Percentiles rank a stretch among this genome's conserved stretches.
Evolutionary conservation across 2,888 invertebrate species (phyloP).

Genomic region (Cheilosia variabilis): DNA sequence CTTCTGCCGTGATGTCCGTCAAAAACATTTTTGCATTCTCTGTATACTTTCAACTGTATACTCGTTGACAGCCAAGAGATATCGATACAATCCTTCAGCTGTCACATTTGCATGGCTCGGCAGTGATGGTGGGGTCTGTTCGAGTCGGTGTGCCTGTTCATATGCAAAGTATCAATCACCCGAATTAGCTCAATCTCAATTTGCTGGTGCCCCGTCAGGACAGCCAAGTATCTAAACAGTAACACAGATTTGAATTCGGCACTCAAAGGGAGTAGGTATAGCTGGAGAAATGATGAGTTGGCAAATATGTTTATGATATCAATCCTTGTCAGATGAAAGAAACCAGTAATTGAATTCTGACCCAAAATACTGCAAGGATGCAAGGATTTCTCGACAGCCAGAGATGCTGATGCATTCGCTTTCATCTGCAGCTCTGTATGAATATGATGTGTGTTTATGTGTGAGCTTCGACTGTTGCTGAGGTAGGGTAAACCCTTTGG

Average conservation of each 20-base stretch:
- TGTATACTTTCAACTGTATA: too few species aligned
- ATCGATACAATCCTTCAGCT: slow-evolving; percentile 60
- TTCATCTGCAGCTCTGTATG: slow-evolving; percentile 44
- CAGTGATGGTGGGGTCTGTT: slow-evolving; percentile 33
- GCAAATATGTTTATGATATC: slow-evolving; percentile 74
- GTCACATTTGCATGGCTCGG: slow-evolving; percentile 26
- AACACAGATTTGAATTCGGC: slow-evolving; percentile 50
- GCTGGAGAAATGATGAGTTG: slow-evolving; percentile 51
- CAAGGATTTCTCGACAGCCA: slow-evolving; percentile 29
- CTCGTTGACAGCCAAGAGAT: slow-evolving; percentile 32
- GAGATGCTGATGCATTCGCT: slow-evolving; percentile 54
- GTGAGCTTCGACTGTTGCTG: background rate
- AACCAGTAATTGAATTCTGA: slow-evolving; percentile 63
- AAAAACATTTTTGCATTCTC: background rate
- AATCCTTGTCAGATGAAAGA: slow-evolving; percentile 73
- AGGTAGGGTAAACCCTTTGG: slow-evolving; percentile 35
- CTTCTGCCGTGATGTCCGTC: slow-evolving; percentile 48
- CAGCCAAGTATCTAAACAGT: slow-evolving; percentile 16
- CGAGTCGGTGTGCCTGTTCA: background rate
- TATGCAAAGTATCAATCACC: slow-evolving; percentile 65
- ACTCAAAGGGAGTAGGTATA: slow-evolving; percentile 29
- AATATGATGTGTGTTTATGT: slow-evolving; percentile 10
- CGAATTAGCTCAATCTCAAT: slow-evolving; percentile 68
- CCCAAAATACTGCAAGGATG: slow-evolving; percentile 62
- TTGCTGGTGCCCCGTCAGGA: slow-evolving; percentile 49